Conservation (phyloP, 1,140 invertebrate species). For the Drosophila tani region DNA sequence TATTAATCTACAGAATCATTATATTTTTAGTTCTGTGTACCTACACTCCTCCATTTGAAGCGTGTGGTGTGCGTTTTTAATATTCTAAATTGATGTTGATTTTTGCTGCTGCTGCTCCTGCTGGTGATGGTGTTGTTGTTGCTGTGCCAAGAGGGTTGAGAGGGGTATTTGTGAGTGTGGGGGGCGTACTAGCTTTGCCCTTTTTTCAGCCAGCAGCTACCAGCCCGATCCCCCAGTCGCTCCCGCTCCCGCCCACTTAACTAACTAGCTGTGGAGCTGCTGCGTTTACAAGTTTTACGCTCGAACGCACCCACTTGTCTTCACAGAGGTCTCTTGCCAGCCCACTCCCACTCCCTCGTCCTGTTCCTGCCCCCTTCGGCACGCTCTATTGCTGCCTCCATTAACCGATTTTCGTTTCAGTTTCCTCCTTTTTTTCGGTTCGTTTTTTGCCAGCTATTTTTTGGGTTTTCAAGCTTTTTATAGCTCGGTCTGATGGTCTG, state of each 20-base stretch:
- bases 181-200: constrained; percentile 24
- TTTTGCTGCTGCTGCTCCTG: constrained; percentile 52
- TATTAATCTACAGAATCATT: not conserved
- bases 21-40: constrained; percentile 13
- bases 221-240: not conserved
- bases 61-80: constrained; percentile 75
- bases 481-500: constrained; percentile 49
- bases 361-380: constrained; percentile 16
- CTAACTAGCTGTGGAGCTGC: constrained; percentile 76
- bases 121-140: constrained; percentile 24
- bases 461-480: constrained; percentile 63
- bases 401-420: constrained; percentile 74
- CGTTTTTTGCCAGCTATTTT: constrained; percentile 53
- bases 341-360: constrained; percentile 12
- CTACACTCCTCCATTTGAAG: constrained; percentile 8
- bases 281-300: constrained; percentile 81
- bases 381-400: constrained; percentile 61
- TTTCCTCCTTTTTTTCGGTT: constrained; percentile 15
- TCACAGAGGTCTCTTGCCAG: constrained; percentile 63
- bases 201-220: constrained; percentile 23
- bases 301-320: constrained; percentile 83
- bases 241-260: constrained; percentile 71
- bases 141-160: constrained; percentile 13
- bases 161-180: not conserved
- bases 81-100: constrained; percentile 83